Evolutionary conservation across 2,113 vertebrate genomes (phyloP), one percentile per base, ranked within the genome.

Genomic region (Pipra filicauda): DNA sequence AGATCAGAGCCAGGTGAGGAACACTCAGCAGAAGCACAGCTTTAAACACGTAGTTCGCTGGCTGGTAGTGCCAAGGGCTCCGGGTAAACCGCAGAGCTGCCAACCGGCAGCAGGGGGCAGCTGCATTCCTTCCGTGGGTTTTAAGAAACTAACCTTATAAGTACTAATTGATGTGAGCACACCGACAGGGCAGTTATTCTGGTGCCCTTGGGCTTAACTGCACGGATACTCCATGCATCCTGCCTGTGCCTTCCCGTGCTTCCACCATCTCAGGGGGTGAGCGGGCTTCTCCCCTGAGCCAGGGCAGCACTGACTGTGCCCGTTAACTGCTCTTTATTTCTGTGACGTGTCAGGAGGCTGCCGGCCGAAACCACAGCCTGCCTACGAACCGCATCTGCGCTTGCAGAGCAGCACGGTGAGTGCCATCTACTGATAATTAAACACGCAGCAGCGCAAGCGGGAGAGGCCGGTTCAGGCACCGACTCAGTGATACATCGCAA

Each of bases 401-500:
- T 65, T 4, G n/a, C 70, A 30, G 30, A 81, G 58, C 52, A 69
- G 85, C 69, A 30, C 2, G 59, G 22, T 65, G 76, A 71, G 90
- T 88, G 88, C 86, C 95, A 89, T 21, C 94, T 93, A 33, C 83
- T n/a, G 95, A 73, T 62, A 21, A 30, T 11, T 9, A 35, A 65
- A 78, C 74, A 13, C 8, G 54, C 35, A 79, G 70, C 86, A 43
- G 9, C 1, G 8, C 54, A 28, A 28, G 87, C 0, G 43, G 44
- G 35, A n/a, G 37, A 37, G 54, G 72, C 41, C 3, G 5, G 54
- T 8, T 81, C 28, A 2, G 6, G 8, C 51, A 3, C 6, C 4
- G 11, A 46, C 44, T 15, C 61, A 7, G 64, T 0, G 19, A 2
- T 6, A 19, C 21, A 22, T 10, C 1, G 5, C 65, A 13, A 41